A percentile compares a stretch with the other conserved stretches of the same genome.
Conservation (phyloP, 1,140 invertebrate species). For the Bombyx mandarina region DNA sequence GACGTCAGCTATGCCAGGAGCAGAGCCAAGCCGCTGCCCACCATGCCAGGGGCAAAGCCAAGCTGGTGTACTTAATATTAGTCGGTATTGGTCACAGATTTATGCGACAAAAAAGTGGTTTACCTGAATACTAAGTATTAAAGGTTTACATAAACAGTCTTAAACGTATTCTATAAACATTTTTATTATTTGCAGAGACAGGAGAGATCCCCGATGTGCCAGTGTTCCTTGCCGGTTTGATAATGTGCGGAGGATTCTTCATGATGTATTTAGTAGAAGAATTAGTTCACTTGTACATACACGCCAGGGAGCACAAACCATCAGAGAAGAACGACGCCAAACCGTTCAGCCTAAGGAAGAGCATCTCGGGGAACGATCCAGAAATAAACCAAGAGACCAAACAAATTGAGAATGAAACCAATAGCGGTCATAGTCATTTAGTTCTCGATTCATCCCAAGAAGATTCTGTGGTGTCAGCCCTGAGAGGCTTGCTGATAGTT, state of each 20-base stretch:
- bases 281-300: slow-evolving; percentile 79
- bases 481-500: slow-evolving; percentile 84
- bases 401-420: slow-evolving; percentile 48
- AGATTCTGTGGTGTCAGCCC: slow-evolving; percentile 75
- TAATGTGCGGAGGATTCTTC: slow-evolving; percentile 86
- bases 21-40: no score
- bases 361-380: slow-evolving; percentile 14
- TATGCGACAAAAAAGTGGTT: no score
- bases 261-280: slow-evolving; percentile 90
- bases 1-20: no score
- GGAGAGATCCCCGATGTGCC: slow-evolving; percentile 67
- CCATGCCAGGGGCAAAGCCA: no score
- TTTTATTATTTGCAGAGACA: slow-evolving; percentile 30
- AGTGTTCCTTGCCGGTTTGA: slow-evolving; percentile 80
- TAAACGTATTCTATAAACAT: no score
- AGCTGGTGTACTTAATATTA: no score
- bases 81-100: no score
- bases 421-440: slow-evolving; percentile 63
- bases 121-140: no score
- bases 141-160: no score
- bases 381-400: slow-evolving; percentile 16
- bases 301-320: slow-evolving; percentile 59
- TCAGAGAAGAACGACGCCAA: slow-evolving; percentile 43
- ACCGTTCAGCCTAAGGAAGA: slow-evolving; percentile 46
- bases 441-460: slow-evolving; percentile 50